A percentile compares a stretch with the other conserved stretches of the same genome.
Conservation (phyloP, 2,888 invertebrate genomes). For the Phytoseiulus persimilis region DNA sequence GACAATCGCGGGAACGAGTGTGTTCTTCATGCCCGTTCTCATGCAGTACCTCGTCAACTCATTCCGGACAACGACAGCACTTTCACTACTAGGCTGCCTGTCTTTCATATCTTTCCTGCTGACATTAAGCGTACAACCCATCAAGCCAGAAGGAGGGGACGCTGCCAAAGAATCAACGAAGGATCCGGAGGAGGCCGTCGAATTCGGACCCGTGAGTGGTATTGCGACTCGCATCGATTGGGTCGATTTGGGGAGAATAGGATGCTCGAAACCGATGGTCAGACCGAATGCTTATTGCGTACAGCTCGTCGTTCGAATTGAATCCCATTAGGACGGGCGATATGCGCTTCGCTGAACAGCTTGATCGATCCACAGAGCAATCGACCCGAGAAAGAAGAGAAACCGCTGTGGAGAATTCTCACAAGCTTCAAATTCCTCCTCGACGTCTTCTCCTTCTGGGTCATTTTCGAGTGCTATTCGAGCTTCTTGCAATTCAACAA, state of each 20-base stretch:
- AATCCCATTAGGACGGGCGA: too few relatives aligned
- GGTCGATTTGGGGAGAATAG: too few relatives aligned
- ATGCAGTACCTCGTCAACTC: neutral
- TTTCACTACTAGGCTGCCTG: neutral
- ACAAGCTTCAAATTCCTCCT: neutral
- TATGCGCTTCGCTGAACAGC: neutral
- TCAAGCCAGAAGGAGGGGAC: neutral
- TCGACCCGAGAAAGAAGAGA: neutral
- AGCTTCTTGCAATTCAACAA: neutral
- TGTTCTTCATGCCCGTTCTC: slow-evolving; percentile 29
- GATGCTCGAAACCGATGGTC: too few relatives aligned
- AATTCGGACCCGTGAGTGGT: neutral
- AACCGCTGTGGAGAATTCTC: neutral
- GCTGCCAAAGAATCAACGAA: neutral
- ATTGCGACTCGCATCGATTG: too few relatives aligned
- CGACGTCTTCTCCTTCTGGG: slow-evolving; percentile 11
- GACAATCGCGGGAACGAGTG: slow-evolving; percentile 22
- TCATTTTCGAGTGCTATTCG: slow-evolving; percentile 12
- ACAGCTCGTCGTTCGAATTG: too few relatives aligned
- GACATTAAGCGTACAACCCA: neutral
- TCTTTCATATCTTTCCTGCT: neutral
- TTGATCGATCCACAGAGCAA: neutral
- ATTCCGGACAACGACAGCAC: neutral
- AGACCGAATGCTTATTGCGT: too few relatives aligned
- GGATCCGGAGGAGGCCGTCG: neutral